These are phyloP conservation scores for Torymus auratus DNA, from an alignment of 2,888 invertebrate genomes.

Conservation along the genomic window DNA sequence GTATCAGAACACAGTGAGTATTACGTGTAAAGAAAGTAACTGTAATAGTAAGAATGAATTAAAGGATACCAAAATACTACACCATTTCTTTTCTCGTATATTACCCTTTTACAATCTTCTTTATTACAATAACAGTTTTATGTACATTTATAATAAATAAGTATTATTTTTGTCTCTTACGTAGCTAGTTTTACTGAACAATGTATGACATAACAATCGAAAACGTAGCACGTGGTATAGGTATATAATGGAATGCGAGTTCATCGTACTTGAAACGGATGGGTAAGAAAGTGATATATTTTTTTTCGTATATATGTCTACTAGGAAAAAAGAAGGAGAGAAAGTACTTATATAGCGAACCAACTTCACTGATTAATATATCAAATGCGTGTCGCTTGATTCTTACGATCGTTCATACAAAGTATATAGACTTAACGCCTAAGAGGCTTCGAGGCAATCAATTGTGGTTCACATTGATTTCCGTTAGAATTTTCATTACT, in stretches of 20 bases:
- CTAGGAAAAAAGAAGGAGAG: conserved; percentile 43
- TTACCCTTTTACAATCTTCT: conserved; percentile 68
- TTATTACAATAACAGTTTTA: conserved; percentile 74
- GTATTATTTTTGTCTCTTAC: conserved; percentile 69
- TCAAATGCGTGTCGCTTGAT: conserved; percentile 43
- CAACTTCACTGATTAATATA: conserved; percentile 42
- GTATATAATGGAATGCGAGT: conserved; percentile 57
- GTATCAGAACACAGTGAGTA: too few species aligned
- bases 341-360: conserved; percentile 31
- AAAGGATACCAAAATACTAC: neutral
- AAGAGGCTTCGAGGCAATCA: conserved; percentile 55
- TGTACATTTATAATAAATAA: conserved; percentile 76
- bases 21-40: too few species aligned
- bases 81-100: conserved; percentile 35
- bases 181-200: conserved; percentile 70
- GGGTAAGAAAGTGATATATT: conserved; percentile 2
- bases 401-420: conserved; percentile 47
- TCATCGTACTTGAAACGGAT: conserved; percentile 50
- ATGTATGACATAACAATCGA: conserved; percentile 65
- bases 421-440: conserved; percentile 49
- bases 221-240: conserved; percentile 63
- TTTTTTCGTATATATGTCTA: conserved; percentile 25
- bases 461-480: conserved; percentile 48
- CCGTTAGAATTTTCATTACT: conserved; percentile 37
- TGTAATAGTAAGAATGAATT: neutral